Base-by-base conservation (phyloP, 2,888 invertebrate species). In the Epinotia brunnichana region DNA sequence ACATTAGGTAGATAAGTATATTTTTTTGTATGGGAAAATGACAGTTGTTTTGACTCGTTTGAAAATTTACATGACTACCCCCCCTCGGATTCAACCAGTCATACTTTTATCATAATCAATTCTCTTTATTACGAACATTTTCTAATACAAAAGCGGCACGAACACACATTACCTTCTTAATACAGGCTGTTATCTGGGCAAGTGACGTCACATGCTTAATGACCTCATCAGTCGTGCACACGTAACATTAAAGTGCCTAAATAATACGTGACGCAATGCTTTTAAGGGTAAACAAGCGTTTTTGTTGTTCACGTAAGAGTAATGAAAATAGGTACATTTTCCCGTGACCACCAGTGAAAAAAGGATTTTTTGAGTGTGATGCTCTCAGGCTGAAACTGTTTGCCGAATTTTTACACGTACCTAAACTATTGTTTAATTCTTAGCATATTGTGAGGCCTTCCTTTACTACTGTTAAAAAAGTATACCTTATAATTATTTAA, bases 131-230 rank as follows among this genome's bases (percentile, higher is more conserved):
- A 54, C 11, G 19, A 21, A 5, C 24, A 48, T 48, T 48, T 48
- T 48, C 48, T 48, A n/a, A 48, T 13, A 54, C 54, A 54, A 21
- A 59, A 4, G 29, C 35, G 59, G 35, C 29, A 29, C 29, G 39
- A 59, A 17, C 35, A 59, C 35, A 11, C 35, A 59, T 57, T 24
- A 44, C 15, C 21, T 44, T 48, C 44, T 17, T 51, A 51, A 51
- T 51, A 51, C 24, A 17, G 59, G 35, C n/a, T 29, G 35, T 53
- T n/a, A 48, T 53, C 51, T n/a, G n/a, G 29, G 63, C 21, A 17
- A 2, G 53, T 64, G 54, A 54, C 64, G 54, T 64, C 53, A 64
- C 54, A 9, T 2, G 19, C 53, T 53, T 62, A 29, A 62, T 62
- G 62, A 62, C 62, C 48, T 51, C 62, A 51, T 62, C 44, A 48